Base-by-base conservation (phyloP, 2,797 vertebrate species). In the Graptemys geographica region DNA sequence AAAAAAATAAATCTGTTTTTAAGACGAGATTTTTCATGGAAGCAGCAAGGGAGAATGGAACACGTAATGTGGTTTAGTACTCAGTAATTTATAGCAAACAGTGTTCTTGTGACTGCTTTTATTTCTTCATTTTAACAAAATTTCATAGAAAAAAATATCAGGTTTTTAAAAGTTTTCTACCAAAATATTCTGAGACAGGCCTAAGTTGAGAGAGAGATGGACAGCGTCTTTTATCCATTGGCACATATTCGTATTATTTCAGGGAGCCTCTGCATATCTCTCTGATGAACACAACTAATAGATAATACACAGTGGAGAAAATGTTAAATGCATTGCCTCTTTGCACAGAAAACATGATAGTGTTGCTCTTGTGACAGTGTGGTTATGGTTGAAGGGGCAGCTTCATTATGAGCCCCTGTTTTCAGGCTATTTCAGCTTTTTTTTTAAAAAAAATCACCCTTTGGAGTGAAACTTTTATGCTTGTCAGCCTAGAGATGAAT, bases 21-120 rank as follows among this genome's bases (percentile, higher is more conserved):
- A 97, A 98, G 97, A 96, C 95, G 94, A 94, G 95, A 87, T 98
- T 98, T 98, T 98, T 97, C 96, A 96, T 96, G 92, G 96, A 95
- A 97, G 96, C 96, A 97, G 91, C 74, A 89, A 95, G 94, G 93
- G 91, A 93, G 95, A 92, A 90, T 89, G 83, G 83, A 92, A 96
- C 89, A 79, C 90, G 76, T 85, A 95, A 84, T 52, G 90, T 93
- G 92, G 84, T 76, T 95, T 95, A 89, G 86, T 81, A 84, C 88
- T 37, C 47, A 6, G 5, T 79, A 52, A 53, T 51, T 78, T 69
- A 41, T 59, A 95, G 87, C 74, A 94, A 96, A 93, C 88, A 86
- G 88, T 93, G 95, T 93, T 90, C 90, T 91, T 91, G 76, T 74
- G 78, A 90, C 0, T 2, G 10, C 80, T 96, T 82, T 78, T 90